Percentiles rank a stretch among this genome's conserved stretches.
Evolutionary conservation across 2,113 vertebrate genomes (phyloP).

Genomic region (Carollia perspicillata): DNA sequence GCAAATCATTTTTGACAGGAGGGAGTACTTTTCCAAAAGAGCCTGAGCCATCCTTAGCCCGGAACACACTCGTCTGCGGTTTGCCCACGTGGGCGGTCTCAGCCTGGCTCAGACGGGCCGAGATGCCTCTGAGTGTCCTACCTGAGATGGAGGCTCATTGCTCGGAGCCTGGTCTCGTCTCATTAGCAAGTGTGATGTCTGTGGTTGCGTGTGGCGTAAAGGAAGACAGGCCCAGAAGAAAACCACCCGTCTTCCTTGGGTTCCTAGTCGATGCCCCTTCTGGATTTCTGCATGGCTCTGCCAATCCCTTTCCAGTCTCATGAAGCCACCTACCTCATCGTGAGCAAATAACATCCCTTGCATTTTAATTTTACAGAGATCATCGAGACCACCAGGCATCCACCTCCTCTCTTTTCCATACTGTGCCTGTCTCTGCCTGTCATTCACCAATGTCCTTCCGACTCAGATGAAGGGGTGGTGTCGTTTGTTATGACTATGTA

Average conservation of each 20-base stretch:
- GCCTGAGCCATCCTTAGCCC: background rate
- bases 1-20: slow-evolving; percentile 14
- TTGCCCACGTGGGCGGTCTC: background rate
- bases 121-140: background rate
- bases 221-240: background rate
- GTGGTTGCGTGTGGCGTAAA: background rate
- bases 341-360: background rate
- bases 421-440: background rate
- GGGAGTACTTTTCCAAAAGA: background rate
- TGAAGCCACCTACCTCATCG: background rate
- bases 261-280: background rate
- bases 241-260: background rate
- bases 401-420: background rate
- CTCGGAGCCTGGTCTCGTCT: background rate
- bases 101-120: background rate
- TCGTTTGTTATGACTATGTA: background rate
- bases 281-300: background rate
- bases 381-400: background rate
- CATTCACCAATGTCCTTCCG: background rate
- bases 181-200: background rate
- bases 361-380: background rate
- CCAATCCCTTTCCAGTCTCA: background rate
- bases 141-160: background rate
- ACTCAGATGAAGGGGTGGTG: background rate
- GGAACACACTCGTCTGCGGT: background rate